Conservation (phyloP, 1,140 invertebrate species). For the Scaptodrosophila lebanonensis region DNA sequence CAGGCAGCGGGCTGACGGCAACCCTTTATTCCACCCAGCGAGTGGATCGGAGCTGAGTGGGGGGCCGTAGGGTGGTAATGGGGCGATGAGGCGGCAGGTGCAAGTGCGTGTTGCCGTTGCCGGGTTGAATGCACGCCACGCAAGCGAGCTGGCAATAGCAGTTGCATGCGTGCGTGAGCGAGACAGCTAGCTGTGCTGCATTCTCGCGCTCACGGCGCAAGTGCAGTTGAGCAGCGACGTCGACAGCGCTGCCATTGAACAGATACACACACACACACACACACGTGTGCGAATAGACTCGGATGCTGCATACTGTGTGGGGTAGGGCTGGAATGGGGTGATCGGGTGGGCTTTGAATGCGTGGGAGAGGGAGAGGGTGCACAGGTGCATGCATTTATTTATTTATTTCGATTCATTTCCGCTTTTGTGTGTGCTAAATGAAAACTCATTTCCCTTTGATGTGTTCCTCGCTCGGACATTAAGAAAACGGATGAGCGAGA, state of each 20-base stretch:
- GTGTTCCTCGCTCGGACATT: conserved; percentile 30
- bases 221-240: conserved; percentile 6
- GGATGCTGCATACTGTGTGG: conserved; percentile 37
- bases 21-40: conserved; percentile 1
- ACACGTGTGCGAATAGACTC: no score
- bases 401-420: conserved; percentile 76
- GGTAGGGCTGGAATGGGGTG: background rate
- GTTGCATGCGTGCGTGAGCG: conserved; percentile 9
- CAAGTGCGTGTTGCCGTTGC: conserved; percentile 24
- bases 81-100: conserved; percentile 30
- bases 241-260: background rate
- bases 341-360: background rate
- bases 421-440: conserved; percentile 69
- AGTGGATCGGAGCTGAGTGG: background rate
- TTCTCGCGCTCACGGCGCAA: conserved; percentile 27
- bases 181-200: conserved; percentile 30
- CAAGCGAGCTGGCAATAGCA: conserved; percentile 18
- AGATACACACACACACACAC: conserved; percentile 3
- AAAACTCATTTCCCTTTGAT: conserved; percentile 77
- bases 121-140: conserved; percentile 65
- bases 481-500: conserved; percentile 13
- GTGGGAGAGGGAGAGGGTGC: background rate
- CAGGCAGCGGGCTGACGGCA: conserved; percentile 17
- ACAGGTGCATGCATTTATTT: conserved; percentile 71
- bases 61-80: conserved; percentile 3